Evolutionary conservation across 1,140 invertebrate species (phyloP).

Genomic region (Octopus bimaculoides): DNA sequence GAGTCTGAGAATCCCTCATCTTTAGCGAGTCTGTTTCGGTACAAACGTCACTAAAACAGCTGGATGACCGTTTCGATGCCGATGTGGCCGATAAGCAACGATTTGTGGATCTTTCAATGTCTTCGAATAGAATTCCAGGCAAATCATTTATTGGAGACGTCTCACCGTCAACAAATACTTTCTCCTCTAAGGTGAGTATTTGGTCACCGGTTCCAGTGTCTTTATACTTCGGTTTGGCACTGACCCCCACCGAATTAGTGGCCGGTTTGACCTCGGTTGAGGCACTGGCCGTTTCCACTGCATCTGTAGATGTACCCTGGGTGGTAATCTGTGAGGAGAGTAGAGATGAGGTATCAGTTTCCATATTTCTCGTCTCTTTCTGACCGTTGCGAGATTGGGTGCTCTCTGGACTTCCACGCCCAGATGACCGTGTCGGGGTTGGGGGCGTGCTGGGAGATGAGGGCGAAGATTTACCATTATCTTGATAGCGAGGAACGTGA

Average conservation of each 20-base stretch:
- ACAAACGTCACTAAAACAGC: conserved; percentile 23
- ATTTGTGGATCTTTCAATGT: too few relatives aligned
- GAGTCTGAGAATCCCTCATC: conserved; percentile 41
- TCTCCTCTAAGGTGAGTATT: not conserved
- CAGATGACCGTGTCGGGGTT: not conserved
- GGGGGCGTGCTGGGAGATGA: not conserved
- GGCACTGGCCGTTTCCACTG: not conserved
- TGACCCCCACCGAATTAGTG: not conserved
- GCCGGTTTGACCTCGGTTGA: not conserved
- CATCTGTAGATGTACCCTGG: not conserved
- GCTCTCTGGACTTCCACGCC: not conserved
- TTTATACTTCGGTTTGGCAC: not conserved
- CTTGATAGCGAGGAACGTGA: not conserved
- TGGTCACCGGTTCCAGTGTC: not conserved
- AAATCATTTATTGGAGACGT: not conserved
- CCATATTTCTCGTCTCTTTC: not conserved
- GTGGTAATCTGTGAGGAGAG: not conserved
- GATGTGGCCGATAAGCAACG: too few relatives aligned
- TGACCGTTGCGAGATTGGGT: not conserved
- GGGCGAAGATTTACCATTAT: not conserved
- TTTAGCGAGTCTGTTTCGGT: conserved; percentile 26
- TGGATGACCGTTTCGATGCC: not conserved
- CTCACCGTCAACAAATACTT: not conserved
- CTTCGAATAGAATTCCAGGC: not conserved
- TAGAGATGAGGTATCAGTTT: not conserved